Evolutionary conservation across 37 sponge, comb jelly and placozoan species (phyloP).

Genomic region (Spongia lamella): DNA sequence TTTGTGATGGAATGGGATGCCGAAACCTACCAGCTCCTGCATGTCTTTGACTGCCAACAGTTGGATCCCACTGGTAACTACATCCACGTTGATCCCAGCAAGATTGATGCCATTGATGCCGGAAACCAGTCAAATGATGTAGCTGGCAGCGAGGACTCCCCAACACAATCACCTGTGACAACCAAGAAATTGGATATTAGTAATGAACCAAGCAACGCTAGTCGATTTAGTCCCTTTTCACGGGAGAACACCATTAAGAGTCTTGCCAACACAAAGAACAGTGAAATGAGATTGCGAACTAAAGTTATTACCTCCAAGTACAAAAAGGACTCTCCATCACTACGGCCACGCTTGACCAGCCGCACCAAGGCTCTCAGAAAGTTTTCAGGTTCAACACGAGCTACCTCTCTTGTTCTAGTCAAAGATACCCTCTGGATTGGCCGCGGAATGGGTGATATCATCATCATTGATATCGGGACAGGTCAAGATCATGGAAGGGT

Average conservation of each 20-base stretch:
- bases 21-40: constrained; percentile 34
- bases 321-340: neutral
- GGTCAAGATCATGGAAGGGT: constrained; percentile 50
- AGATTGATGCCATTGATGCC: constrained; percentile 32
- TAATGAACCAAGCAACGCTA: constrained; percentile 27
- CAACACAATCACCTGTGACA: neutral
- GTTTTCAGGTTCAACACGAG: constrained; percentile 59
- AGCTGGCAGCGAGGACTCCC: neutral
- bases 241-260: constrained; percentile 36
- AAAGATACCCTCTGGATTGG: constrained; percentile 83
- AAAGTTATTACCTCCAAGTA: constrained; percentile 11
- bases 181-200: neutral
- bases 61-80: constrained; percentile 68
- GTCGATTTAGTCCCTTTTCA: constrained; percentile 30
- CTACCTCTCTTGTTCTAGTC: constrained; percentile 75
- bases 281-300: constrained; percentile 11
- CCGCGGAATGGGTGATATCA: constrained; percentile 88
- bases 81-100: constrained; percentile 35
- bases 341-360: constrained; percentile 2
- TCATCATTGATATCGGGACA: constrained; percentile 60
- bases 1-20: constrained; percentile 85
- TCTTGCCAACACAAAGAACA: constrained; percentile 5
- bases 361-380: neutral
- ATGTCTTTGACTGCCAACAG: constrained; percentile 66
- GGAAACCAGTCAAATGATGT: neutral